A percentile compares a stretch with the other conserved stretches of the same genome.
phyloP scores from a whole-genome alignment of 2,888 invertebrate species.

The Tenthredo scrophulariae region DNA sequence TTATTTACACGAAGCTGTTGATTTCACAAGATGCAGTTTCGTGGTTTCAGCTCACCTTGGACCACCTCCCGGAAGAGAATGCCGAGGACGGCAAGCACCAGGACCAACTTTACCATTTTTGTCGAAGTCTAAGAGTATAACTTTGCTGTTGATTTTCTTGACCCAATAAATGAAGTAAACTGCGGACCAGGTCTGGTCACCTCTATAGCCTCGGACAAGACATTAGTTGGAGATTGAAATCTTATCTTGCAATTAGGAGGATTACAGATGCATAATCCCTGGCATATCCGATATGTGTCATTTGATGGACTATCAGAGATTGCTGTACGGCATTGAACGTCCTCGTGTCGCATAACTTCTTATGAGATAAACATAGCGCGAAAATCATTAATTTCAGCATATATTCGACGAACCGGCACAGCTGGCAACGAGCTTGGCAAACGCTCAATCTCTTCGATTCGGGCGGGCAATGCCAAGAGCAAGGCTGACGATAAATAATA shows the following conservation, averaged over 20 bases:
- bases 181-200: background rate
- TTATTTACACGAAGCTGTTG: background rate
- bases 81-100: background rate
- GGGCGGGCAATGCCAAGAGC: background rate
- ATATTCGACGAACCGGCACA: background rate
- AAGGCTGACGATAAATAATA: background rate
- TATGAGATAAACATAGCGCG: background rate
- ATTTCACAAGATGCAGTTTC: background rate
- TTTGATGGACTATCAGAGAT: background rate
- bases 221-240: background rate
- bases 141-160: background rate
- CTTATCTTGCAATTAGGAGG: slow-evolving; percentile 27
- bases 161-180: background rate
- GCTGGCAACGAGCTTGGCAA: background rate
- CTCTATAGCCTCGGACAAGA: slow-evolving; percentile 23
- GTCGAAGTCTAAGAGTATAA: background rate
- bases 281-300: slow-evolving; percentile 6
- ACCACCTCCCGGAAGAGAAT: background rate
- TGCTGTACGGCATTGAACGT: background rate
- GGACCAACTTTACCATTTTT: background rate
- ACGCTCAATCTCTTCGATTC: background rate
- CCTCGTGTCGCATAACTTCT: background rate
- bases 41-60: slow-evolving; percentile 14
- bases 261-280: background rate
- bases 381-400: background rate